Conservation (phyloP, 2,797 vertebrate genomes). For the Malacoctenus gilli region DNA sequence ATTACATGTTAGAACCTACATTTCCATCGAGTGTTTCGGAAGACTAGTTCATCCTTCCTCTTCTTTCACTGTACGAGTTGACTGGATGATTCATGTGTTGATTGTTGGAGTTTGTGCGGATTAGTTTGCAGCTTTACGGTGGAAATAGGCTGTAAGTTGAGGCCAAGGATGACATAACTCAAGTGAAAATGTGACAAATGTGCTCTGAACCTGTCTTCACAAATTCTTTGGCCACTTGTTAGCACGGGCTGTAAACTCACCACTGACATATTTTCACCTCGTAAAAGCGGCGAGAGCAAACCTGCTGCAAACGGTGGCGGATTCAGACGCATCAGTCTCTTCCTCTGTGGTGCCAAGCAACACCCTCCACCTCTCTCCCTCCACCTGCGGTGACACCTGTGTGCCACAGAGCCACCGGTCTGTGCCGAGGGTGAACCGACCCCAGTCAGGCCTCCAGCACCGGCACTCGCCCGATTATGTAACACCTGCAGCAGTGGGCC, state of each 20-base stretch:
- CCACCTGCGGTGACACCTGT: constrained; percentile 12
- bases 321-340: neutral
- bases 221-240: neutral
- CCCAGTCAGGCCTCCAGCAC: constrained; percentile 23
- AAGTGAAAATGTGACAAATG: neutral
- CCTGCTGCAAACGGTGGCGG: no score
- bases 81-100: no score
- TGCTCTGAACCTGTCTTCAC: neutral
- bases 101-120: no score
- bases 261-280: neutral
- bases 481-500: constrained; percentile 50
- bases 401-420: constrained; percentile 13
- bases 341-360: neutral
- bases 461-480: constrained; percentile 55
- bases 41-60: no score
- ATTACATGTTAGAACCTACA: no score
- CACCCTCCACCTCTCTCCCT: constrained; percentile 4
- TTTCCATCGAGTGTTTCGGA: no score
- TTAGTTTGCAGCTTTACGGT: neutral
- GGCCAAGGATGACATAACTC: neutral
- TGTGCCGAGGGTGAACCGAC: neutral
- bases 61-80: no score
- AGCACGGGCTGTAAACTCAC: neutral
- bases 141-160: neutral
- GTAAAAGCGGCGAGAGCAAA: no score